These are phyloP conservation scores for Calycopis cecrops DNA, from an alignment of 1,140 invertebrate genomes.

Conservation along the genomic window DNA sequence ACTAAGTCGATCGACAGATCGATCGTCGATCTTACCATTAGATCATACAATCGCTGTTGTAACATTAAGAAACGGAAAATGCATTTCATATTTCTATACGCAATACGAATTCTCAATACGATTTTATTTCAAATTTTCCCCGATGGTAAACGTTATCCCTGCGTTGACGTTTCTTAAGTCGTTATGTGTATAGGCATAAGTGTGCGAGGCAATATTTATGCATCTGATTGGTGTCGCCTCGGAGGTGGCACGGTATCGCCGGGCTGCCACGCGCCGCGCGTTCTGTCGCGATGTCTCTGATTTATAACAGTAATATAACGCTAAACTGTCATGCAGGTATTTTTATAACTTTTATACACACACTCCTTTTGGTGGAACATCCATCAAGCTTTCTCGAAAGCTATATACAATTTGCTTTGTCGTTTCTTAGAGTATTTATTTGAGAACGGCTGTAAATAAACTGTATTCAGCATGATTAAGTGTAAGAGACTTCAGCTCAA, in stretches of 20 bases:
- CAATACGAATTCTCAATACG: too few relatives aligned
- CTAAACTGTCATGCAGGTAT: slow-evolving; percentile 42
- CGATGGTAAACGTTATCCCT: neutral
- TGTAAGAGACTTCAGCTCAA: too few relatives aligned
- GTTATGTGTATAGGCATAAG: slow-evolving; percentile 30
- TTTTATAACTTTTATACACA: slow-evolving; percentile 36
- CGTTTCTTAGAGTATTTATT: too few relatives aligned
- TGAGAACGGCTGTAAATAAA: too few relatives aligned
- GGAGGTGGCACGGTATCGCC: slow-evolving; percentile 37
- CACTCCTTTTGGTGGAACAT: slow-evolving; percentile 18
- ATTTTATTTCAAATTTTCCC: too few relatives aligned
- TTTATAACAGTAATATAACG: slow-evolving; percentile 48
- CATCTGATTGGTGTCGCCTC: slow-evolving; percentile 47
- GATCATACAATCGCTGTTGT: too few relatives aligned
- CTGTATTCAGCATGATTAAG: too few relatives aligned
- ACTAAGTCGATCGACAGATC: too few relatives aligned
- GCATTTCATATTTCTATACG: too few relatives aligned
- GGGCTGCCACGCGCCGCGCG: slow-evolving; percentile 29
- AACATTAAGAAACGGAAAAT: too few relatives aligned
- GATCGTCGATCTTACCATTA: too few relatives aligned
- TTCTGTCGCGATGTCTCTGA: slow-evolving; percentile 39
- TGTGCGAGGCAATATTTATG: slow-evolving; percentile 35
- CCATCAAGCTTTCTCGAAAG: slow-evolving; percentile 2
- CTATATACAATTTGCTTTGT: too few relatives aligned
- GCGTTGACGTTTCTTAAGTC: slow-evolving; percentile 24